Conservation (phyloP, 64 coral and sea anemone genomes). For the Astreopora myriophthalma region DNA sequence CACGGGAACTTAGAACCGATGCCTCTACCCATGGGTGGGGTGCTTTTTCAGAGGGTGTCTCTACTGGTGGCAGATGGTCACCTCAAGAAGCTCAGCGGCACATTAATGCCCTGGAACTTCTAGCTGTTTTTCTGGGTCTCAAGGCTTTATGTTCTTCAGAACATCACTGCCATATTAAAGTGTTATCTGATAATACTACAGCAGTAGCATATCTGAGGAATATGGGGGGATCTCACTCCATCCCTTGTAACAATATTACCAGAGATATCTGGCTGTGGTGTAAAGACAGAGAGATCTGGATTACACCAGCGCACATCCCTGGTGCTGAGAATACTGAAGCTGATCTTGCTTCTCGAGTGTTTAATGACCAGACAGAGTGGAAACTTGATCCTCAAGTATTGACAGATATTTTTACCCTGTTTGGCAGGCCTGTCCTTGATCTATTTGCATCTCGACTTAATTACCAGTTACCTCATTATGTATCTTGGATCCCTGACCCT, state of each 20-base stretch:
- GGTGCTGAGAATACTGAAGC: neutral
- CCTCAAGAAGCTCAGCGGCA: constrained; percentile 25
- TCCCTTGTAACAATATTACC: neutral
- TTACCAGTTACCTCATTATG: neutral
- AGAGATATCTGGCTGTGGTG: neutral
- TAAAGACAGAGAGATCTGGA: neutral
- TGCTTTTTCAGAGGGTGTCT: neutral
- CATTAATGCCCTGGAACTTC: constrained; percentile 24
- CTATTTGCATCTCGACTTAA: constrained; percentile 41
- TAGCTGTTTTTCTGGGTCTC: constrained; percentile 38
- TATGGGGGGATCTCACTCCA: constrained; percentile 47
- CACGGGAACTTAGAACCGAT: constrained; percentile 12
- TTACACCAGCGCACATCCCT: neutral
- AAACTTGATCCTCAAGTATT: constrained; percentile 7
- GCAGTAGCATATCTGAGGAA: constrained; percentile 21
- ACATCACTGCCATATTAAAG: constrained; percentile 3
- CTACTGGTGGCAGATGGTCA: constrained; percentile 34
- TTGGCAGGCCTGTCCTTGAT: neutral
- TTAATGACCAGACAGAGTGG: constrained; percentile 38
- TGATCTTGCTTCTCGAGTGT: neutral
- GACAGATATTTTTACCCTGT: neutral
- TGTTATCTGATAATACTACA: constrained; percentile 46
- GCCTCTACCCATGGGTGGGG: constrained; percentile 37
- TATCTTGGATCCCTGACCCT: neutral
- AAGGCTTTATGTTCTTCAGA: constrained; percentile 29